Evolutionary conservation across 2,888 invertebrate species (phyloP).

Genomic region (Andricus curvator): DNA sequence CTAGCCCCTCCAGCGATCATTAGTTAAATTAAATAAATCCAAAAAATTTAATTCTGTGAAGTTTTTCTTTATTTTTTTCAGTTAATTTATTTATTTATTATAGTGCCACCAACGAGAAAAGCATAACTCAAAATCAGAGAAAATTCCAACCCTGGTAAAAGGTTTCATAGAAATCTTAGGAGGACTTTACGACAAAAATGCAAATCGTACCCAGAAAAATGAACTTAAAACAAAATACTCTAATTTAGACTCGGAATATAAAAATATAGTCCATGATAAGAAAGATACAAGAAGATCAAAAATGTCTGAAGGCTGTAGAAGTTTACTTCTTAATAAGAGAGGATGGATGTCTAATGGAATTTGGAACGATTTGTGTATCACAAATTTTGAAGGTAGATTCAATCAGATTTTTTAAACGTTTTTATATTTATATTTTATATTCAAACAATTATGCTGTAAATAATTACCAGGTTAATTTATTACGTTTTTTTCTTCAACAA

Average conservation of each 20-base stretch:
- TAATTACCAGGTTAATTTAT: no score
- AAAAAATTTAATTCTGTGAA: constrained; percentile 18
- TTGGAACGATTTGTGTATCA: constrained; percentile 65
- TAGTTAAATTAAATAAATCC: neutral
- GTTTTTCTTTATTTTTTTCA: constrained; percentile 12
- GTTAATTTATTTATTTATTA: constrained; percentile 41
- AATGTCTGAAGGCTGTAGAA: constrained; percentile 16
- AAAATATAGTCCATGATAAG: constrained; percentile 32
- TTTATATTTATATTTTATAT: neutral
- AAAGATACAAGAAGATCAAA: neutral
- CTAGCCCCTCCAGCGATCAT: no score
- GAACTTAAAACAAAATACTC: constrained; percentile 52
- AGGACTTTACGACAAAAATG: constrained; percentile 49
- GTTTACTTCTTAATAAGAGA: constrained; percentile 30
- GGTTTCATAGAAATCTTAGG: constrained; percentile 51
- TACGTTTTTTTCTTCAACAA: no score
- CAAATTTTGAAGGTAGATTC: constrained; percentile 61
- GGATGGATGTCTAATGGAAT: constrained; percentile 68
- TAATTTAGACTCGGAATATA: constrained; percentile 56
- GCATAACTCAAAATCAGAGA: constrained; percentile 38
- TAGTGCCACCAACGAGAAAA: constrained; percentile 49
- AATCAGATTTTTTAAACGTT: neutral
- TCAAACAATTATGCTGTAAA: no score
- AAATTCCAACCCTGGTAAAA: constrained; percentile 47
- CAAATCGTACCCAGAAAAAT: constrained; percentile 44